Conservation (phyloP, 2,797 vertebrate genomes). For the Brachyrhaphis roseni region DNA sequence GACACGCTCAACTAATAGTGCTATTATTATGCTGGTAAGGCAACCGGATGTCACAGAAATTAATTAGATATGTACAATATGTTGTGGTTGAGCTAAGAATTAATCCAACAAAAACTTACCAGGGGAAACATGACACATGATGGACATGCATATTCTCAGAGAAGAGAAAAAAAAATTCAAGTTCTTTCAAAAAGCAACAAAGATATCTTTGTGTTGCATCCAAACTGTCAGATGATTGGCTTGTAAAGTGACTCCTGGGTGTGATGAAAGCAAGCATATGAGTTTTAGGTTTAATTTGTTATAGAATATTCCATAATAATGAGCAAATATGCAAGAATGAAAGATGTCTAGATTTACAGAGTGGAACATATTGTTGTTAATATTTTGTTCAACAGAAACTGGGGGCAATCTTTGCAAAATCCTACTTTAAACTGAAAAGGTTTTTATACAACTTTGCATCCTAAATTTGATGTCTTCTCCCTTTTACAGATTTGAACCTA, state of each 20-base stretch:
- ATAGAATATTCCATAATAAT: not conserved
- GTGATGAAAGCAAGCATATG: not conserved
- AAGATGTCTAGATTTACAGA: not conserved
- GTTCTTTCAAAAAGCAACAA: not conserved
- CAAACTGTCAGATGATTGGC: not conserved
- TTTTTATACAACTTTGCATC: not conserved
- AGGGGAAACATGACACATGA: not conserved
- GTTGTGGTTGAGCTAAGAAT: not conserved
- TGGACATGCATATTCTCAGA: not conserved
- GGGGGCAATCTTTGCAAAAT: not conserved
- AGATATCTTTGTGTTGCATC: not conserved
- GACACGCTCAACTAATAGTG: not conserved
- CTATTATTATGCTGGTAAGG: not conserved
- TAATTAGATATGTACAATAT: not conserved
- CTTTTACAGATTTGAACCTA: conserved; percentile 82
- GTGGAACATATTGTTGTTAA: not conserved
- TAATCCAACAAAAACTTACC: not conserved
- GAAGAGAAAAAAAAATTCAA: not conserved
- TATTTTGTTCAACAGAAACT: not conserved
- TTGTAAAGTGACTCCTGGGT: not conserved
- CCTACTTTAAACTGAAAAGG: not conserved
- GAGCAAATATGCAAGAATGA: not conserved
- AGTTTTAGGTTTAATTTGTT: not conserved
- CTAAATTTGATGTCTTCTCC: not conserved
- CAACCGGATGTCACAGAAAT: not conserved